These are phyloP conservation scores for Drosophila incognita DNA, from an alignment of 2,888 invertebrate species.

Conservation along the genomic window DNA sequence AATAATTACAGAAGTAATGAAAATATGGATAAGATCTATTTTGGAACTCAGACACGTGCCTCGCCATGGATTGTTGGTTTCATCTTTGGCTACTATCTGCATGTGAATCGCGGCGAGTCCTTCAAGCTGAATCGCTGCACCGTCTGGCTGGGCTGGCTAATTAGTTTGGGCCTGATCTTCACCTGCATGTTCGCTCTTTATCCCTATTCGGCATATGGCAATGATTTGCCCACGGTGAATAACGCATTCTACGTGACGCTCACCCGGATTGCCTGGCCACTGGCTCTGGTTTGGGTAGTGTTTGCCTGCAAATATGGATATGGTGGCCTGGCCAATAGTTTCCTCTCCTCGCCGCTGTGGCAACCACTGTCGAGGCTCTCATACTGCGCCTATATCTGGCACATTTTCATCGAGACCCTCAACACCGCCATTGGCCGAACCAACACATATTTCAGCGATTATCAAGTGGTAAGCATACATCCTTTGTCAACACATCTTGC, in stretches of 20 bases:
- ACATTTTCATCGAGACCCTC: slow-evolving; percentile 63
- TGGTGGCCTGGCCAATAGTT: slow-evolving; percentile 74
- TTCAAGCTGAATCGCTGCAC: slow-evolving; percentile 24
- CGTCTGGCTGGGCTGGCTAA: slow-evolving; percentile 75
- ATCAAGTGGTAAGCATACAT: slow-evolving; percentile 55
- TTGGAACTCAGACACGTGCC: slow-evolving; percentile 68
- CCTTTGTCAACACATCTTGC: not conserved
- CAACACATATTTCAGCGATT: slow-evolving; percentile 69
- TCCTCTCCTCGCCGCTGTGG: slow-evolving; percentile 80
- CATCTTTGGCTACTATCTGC: slow-evolving; percentile 75
- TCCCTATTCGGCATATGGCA: slow-evolving; percentile 46
- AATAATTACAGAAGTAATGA: not conserved
- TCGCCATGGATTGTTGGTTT: slow-evolving; percentile 78
- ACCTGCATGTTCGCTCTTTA: slow-evolving; percentile 67
- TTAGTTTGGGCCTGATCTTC: slow-evolving; percentile 54
- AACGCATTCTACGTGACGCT: slow-evolving; percentile 77
- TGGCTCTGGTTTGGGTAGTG: slow-evolving; percentile 79
- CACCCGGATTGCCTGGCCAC: slow-evolving; percentile 77
- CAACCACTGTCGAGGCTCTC: slow-evolving; percentile 78
- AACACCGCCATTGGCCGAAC: slow-evolving; percentile 52
- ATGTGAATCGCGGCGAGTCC: slow-evolving; percentile 48
- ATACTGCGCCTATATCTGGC: slow-evolving; percentile 78
- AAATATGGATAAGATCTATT: slow-evolving; percentile 52
- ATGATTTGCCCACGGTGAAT: slow-evolving; percentile 37
- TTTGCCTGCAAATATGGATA: slow-evolving; percentile 81